These are phyloP conservation scores for Spodoptera picta DNA, from an alignment of 2,888 invertebrate species.

Conservation along the genomic window DNA sequence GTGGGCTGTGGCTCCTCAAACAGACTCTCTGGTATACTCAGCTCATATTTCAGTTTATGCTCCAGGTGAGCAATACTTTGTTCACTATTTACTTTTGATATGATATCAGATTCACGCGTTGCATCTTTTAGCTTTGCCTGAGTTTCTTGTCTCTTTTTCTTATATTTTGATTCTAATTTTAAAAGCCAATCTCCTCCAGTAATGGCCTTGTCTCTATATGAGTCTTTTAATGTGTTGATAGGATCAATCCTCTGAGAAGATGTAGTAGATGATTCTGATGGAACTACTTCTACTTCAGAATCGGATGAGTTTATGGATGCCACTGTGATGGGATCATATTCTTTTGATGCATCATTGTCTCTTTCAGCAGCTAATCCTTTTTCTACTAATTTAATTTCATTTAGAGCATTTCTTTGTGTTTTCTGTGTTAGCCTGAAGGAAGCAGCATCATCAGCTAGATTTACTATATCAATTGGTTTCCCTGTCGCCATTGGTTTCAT, in stretches of 20 bases:
- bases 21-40: conserved; percentile 85
- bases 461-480: conserved; percentile 71
- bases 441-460: conserved; percentile 76
- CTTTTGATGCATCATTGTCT: conserved; percentile 69
- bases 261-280: conserved; percentile 79
- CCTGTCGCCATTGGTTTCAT: conserved; percentile 65
- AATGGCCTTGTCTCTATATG: conserved; percentile 84
- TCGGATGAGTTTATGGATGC: conserved; percentile 84
- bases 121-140: conserved; percentile 83
- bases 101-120: conserved; percentile 81
- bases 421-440: conserved; percentile 74
- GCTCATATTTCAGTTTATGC: conserved; percentile 80
- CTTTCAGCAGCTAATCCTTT: conserved; percentile 68
- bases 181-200: conserved; percentile 87
- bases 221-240: conserved; percentile 89
- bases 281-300: conserved; percentile 80
- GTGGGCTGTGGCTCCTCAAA: conserved; percentile 81
- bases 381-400: conserved; percentile 77
- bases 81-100: conserved; percentile 82
- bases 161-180: conserved; percentile 84
- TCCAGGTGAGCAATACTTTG: conserved; percentile 81
- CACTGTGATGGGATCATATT: conserved; percentile 82
- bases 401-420: conserved; percentile 74
- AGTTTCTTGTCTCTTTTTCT: conserved; percentile 75
- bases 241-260: conserved; percentile 78